Evolutionary conservation across 2,888 invertebrate genomes (phyloP).

Genomic region (Chymomyza caudatula): DNA sequence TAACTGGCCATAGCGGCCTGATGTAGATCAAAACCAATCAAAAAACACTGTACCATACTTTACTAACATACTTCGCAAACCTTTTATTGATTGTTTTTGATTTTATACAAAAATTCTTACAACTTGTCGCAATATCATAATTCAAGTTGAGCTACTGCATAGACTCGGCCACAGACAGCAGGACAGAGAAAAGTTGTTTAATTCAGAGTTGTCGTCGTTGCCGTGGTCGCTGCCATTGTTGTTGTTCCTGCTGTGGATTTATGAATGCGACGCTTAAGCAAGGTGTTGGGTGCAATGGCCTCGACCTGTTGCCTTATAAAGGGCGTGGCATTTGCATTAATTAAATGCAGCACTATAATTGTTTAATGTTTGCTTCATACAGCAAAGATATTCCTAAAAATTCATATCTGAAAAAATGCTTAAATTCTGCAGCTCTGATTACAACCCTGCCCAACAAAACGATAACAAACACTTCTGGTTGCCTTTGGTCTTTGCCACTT

Average conservation of each 20-base stretch:
- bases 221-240: background rate
- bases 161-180: background rate
- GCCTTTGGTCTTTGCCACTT: slow-evolving; percentile 13
- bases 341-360: slow-evolving; percentile 20
- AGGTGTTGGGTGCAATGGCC: background rate
- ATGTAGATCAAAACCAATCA: too few relatives aligned
- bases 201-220: slow-evolving; percentile 33
- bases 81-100: too few relatives aligned
- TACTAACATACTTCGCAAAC: too few relatives aligned
- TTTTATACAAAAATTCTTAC: too few relatives aligned
- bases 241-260: slow-evolving; percentile 40
- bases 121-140: background rate
- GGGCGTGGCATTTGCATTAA: slow-evolving; percentile 21
- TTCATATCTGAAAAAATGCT: background rate
- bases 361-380: background rate
- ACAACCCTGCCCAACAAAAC: background rate
- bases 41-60: too few relatives aligned
- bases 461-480: background rate
- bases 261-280: slow-evolving; percentile 21
- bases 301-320: background rate
- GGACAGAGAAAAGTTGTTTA: slow-evolving; percentile 43
- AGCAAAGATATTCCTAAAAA: background rate
- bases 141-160: background rate
- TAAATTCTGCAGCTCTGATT: background rate
- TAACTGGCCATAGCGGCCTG: too few relatives aligned